Evolutionary conservation across 1,140 invertebrate species (phyloP).

Genomic region (Temnothorax longispinosus): DNA sequence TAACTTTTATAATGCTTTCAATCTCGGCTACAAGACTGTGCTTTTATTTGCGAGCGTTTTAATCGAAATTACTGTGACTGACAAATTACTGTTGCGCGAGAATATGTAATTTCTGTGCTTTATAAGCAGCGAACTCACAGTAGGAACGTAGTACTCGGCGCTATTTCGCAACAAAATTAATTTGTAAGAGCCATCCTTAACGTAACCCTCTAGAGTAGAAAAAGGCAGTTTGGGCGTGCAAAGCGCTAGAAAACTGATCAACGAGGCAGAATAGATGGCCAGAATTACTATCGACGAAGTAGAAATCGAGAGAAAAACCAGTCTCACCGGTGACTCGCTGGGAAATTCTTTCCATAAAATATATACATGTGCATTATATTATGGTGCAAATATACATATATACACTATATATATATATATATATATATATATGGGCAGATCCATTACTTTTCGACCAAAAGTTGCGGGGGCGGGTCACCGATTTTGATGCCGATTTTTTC

Average conservation of each 20-base stretch:
- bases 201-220: slow-evolving; percentile 68
- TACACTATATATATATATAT: no score
- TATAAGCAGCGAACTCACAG: slow-evolving; percentile 47
- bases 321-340: no score
- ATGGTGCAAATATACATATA: no score
- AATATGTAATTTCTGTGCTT: neutral
- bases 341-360: no score
- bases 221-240: slow-evolving; percentile 65
- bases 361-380: no score
- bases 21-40: neutral
- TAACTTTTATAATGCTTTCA: neutral
- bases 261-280: slow-evolving; percentile 74
- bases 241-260: slow-evolving; percentile 75
- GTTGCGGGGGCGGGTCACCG: no score
- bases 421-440: no score
- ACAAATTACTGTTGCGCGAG: no score
- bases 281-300: slow-evolving; percentile 67
- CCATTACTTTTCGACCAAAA: no score
- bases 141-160: slow-evolving; percentile 66
- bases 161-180: slow-evolving; percentile 69
- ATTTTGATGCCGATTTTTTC: no score
- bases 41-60: neutral
- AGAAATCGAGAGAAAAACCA: no score
- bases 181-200: slow-evolving; percentile 72
- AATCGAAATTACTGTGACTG: no score